Evolutionary conservation across 2,888 invertebrate genomes (phyloP), one percentile per base, ranked within the genome.

Genomic region (Calameuta pallipes): DNA sequence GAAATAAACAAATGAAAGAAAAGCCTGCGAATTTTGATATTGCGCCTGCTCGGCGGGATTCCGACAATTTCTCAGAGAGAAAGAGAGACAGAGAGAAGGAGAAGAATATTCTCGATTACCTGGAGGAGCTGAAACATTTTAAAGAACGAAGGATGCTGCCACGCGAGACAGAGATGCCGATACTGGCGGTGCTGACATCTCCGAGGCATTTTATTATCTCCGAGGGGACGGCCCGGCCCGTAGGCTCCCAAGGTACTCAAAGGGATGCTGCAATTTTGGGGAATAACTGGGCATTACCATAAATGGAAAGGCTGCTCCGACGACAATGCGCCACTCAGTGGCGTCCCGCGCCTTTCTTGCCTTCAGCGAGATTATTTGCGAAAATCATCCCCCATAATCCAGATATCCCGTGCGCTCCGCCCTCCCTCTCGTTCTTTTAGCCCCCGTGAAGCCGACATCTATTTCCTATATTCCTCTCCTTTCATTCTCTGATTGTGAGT

Each of bases 241-340:
- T 41, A 13, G 13, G 33, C n/a, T 71, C 71, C 31, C 30, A 33
- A 12, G 31, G 31, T 31, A 71, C 71, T 31, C 71, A 34, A 34
- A 9, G 56, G 71, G 71, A 31, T 31, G 71, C 33, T 33, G 31
- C 31, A 71, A 31, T 78, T 78, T 78, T 68, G 68, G 11, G 73
- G 73, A 78, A 78, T 78, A 78, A 78, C 76, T 56, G 68, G 56
- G 78, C 73, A 69, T 78, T 78, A 78, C 73, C 73, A 75, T 76
- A 78, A 78, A 78, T 69, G 75, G 78, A 73, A 36, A 37, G 34
- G 31, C n/a, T 69, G 78, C 56, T 76, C 11, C 36, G 73, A 78
- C 78, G 78, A 75, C 78, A 76, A 78, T 76, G 76, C 75, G 36
- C 70, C 36, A 37, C 36, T 31, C 1, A 56, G 56, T 6, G 56